Percentiles rank a stretch among this genome's conserved stretches.
phyloP scores from a whole-genome alignment of 2,797 vertebrate species.

The Sebastes elongatus region DNA sequence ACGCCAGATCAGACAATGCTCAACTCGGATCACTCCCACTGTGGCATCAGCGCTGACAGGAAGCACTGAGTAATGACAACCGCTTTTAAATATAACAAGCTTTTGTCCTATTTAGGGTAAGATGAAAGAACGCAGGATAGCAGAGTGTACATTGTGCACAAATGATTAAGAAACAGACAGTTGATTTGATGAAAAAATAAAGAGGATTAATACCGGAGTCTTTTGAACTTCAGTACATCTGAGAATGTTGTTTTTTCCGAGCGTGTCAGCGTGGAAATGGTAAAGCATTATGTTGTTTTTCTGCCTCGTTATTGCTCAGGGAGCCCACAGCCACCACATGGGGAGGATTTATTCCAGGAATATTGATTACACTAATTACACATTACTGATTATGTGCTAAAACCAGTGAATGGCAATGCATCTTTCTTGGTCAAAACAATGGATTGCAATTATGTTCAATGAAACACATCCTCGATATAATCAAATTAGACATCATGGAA shows the following conservation, averaged over 20 bases:
- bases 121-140: constrained; percentile 46
- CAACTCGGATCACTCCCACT: constrained; percentile 66
- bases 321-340: constrained; percentile 1
- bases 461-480: constrained; percentile 13
- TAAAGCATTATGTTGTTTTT: constrained; percentile 46
- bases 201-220: constrained; percentile 20
- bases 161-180: constrained; percentile 39
- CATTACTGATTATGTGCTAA: constrained; percentile 63
- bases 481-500: constrained; percentile 54
- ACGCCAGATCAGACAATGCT: constrained; percentile 70
- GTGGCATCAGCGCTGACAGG: constrained; percentile 61
- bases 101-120: constrained; percentile 64
- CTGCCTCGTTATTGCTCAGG: constrained; percentile 39
- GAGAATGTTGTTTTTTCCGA: constrained; percentile 8
- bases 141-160: constrained; percentile 14
- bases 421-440: constrained; percentile 53
- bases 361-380: constrained; percentile 71
- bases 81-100: constrained; percentile 59
- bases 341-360: constrained; percentile 53
- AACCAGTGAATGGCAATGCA: constrained; percentile 39
- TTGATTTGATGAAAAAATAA: constrained; percentile 34
- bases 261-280: constrained; percentile 15
- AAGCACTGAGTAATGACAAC: constrained; percentile 56
- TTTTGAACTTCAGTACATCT: constrained; percentile 18
- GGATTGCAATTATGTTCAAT: constrained; percentile 35